Base-by-base conservation (phyloP, 2,113 vertebrate genomes). In the Atlantisia rogersi region DNA sequence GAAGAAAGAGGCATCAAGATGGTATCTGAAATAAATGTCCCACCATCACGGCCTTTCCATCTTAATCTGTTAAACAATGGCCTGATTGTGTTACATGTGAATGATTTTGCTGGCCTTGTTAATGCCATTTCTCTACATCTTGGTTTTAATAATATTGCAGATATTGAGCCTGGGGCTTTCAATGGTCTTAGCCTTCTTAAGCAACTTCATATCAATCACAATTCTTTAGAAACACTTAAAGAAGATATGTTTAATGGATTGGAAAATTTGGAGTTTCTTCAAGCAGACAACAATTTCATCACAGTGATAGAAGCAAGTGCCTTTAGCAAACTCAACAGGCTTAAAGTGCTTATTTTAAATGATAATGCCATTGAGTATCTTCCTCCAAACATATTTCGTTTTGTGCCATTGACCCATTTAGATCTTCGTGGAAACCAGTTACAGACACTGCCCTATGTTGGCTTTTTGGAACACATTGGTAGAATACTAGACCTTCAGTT, bases 231-330 rank as follows among this genome's bases (percentile, higher is more conserved):
- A 96, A 99, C 98, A 71, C 98, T 99, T 86, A 99, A 98, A 97
- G 99, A 99, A 97, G 99, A 99, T 96, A 99, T 98, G 1, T 99
- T 99, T 94, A 98, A 98, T 88, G 99, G 99, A 91, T 97, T 99
- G 96, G 99, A 99, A 94, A 99, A 99, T 97, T 96, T 99, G 91
- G 99, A 99, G 97, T 99, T 99, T 86, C 98, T 99, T 94, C 99
- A 99, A 96, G 99, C 99, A 44, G 99, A 99, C 97, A 99, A 99
- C 29, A 99, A 99, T 98, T 99, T 99, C 91, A 99, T 99, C 90
- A 99, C 98, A 91, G 98, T 99, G 86, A 99, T 99, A 80, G 99
- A 99, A 97, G 98, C 99, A 53, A 99, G 99, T 97, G 99, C 99
- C 95, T 99, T 99, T 97, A 99, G 99, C 98, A 99, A 99, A 91